Evolutionary conservation across 1,140 invertebrate genomes (phyloP).

Genomic region (Ceratitis capitata): DNA sequence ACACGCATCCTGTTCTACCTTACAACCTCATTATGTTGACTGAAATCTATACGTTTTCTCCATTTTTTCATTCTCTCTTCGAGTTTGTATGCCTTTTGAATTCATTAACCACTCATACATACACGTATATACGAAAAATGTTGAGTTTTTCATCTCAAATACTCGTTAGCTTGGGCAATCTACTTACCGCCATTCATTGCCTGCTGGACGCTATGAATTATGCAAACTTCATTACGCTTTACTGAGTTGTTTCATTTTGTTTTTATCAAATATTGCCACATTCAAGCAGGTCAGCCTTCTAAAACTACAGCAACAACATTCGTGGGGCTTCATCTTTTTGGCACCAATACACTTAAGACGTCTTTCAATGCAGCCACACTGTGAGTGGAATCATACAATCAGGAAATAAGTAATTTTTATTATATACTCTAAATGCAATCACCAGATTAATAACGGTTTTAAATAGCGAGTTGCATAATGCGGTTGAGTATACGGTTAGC

Average conservation of each 20-base stretch:
- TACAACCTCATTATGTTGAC: too few species aligned
- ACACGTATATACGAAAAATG: too few species aligned
- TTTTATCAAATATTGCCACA: not conserved
- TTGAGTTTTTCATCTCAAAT: not conserved
- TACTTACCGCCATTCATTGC: not conserved
- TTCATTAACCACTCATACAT: too few species aligned
- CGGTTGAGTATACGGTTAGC: not conserved
- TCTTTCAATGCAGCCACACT: constrained; percentile 39
- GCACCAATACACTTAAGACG: not conserved
- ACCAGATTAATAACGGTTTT: constrained; percentile 62
- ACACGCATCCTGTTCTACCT: too few species aligned
- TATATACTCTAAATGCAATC: constrained; percentile 64
- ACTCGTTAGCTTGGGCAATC: not conserved
- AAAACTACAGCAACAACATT: not conserved
- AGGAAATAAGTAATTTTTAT: constrained; percentile 62
- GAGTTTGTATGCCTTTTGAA: too few species aligned
- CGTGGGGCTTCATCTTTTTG: not conserved
- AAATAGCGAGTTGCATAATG: not conserved
- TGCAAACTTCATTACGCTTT: constrained; percentile 43
- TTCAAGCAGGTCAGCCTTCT: constrained; percentile 4
- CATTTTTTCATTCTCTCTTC: too few species aligned
- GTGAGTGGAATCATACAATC: constrained; percentile 64
- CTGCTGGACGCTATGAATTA: constrained; percentile 35
- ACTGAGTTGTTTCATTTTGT: not conserved
- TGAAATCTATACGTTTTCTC: too few species aligned